Evolutionary conservation across 2,797 vertebrate species (phyloP).

Genomic region (Pteronotus mesoamericanus): DNA sequence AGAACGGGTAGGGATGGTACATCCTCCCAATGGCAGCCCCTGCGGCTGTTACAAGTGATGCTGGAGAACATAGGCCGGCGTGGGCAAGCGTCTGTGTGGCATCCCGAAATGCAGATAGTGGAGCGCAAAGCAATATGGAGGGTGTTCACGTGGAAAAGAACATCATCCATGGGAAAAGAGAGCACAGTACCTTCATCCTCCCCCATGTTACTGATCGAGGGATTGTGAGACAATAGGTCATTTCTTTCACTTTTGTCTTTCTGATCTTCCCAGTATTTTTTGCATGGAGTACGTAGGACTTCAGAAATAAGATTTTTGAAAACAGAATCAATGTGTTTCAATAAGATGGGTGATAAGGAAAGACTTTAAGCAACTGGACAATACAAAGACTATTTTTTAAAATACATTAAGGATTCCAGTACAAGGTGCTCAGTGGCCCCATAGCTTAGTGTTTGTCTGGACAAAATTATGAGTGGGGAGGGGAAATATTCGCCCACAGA

Average conservation of each 20-base stretch:
- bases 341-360: background rate
- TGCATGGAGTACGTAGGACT: background rate
- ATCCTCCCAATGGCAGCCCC: background rate
- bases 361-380: background rate
- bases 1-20: background rate
- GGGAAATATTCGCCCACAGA: background rate
- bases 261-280: background rate
- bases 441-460: background rate
- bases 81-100: background rate
- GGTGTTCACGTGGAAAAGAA: background rate
- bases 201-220: background rate
- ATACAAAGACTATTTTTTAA: background rate
- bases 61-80: fast-evolving
- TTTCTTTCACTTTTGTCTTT: background rate
- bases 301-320: background rate
- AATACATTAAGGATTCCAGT: background rate
- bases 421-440: background rate
- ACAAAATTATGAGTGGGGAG: background rate
- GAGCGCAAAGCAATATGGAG: background rate
- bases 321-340: background rate
- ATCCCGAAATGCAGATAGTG: fast-evolving
- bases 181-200: background rate
- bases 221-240: background rate
- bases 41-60: fast-evolving
- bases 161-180: background rate